Percentiles rank a stretch among this genome's conserved stretches.
These are phyloP conservation scores for Petrocephalus schoutedeni DNA, from an alignment of 2,797 vertebrate genomes.

Conservation along the genomic window DNA sequence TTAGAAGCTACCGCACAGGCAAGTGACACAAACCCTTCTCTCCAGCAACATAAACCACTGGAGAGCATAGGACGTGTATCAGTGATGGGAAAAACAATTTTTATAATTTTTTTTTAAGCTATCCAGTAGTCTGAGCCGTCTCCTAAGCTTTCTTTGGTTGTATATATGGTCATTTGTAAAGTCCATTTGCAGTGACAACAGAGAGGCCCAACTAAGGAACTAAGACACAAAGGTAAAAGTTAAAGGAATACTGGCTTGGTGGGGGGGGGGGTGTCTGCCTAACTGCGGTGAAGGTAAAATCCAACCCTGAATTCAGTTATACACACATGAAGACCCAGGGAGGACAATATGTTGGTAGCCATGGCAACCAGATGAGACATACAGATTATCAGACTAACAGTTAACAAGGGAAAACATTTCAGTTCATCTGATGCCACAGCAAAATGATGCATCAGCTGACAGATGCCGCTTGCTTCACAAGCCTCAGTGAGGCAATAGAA, in stretches of 20 bases:
- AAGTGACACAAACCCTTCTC: neutral
- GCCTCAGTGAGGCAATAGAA: neutral
- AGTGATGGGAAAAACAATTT: neutral
- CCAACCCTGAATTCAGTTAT: neutral
- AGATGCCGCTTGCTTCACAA: neutral
- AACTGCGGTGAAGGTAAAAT: neutral
- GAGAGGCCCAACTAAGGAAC: neutral
- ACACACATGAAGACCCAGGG: neutral
- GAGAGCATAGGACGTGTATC: neutral
- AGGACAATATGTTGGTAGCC: neutral
- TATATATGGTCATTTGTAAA: too few species aligned
- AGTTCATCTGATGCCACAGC: neutral
- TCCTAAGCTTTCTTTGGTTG: neutral
- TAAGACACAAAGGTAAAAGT: too few species aligned
- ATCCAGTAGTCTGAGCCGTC: neutral
- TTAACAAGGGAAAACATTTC: neutral
- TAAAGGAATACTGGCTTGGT: too few species aligned
- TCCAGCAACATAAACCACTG: neutral
- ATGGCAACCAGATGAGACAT: neutral
- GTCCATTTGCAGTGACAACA: too few species aligned
- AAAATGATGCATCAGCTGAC: neutral
- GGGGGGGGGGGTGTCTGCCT: neutral
- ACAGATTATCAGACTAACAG: neutral
- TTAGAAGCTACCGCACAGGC: neutral
- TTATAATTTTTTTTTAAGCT: neutral